Conservation (phyloP, 2,888 invertebrate species). For the Andrena hattorfiana region DNA sequence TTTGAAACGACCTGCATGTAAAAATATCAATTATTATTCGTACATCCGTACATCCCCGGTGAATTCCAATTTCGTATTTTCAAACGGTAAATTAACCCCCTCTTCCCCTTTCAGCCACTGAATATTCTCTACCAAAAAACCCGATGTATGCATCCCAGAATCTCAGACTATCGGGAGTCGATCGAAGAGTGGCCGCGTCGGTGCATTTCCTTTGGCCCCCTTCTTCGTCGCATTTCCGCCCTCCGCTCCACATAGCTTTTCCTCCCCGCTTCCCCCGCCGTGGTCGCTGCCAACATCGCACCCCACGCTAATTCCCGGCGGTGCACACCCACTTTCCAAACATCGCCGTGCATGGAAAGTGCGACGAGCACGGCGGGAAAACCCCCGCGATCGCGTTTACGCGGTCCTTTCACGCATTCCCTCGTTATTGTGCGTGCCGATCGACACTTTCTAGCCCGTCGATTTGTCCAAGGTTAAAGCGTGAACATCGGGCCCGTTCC, state of each 20-base stretch:
- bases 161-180: neutral
- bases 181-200: slow-evolving; percentile 1
- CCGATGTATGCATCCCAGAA: neutral
- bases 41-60: too few species aligned
- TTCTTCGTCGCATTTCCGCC: slow-evolving; percentile 4
- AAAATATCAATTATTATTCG: too few species aligned
- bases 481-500: neutral
- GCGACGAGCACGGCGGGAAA: slow-evolving; percentile 27
- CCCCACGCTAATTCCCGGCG: slow-evolving; percentile 23
- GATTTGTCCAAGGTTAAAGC: slow-evolving; percentile 29
- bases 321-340: slow-evolving; percentile 47
- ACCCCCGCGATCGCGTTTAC: slow-evolving; percentile 26
- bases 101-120: too few species aligned
- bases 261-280: neutral
- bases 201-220: slow-evolving; percentile 33
- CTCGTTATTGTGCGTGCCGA: slow-evolving; percentile 27
- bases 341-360: slow-evolving; percentile 46
- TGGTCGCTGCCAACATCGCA: neutral
- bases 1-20: too few species aligned
- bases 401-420: slow-evolving; percentile 39
- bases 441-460: slow-evolving; percentile 51
- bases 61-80: too few species aligned
- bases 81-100: too few species aligned
- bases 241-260: slow-evolving; percentile 17
- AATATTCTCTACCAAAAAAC: neutral